These are phyloP conservation scores for Eospalax fontanierii DNA, from an alignment of 2,797 vertebrate species.

Conservation along the genomic window DNA sequence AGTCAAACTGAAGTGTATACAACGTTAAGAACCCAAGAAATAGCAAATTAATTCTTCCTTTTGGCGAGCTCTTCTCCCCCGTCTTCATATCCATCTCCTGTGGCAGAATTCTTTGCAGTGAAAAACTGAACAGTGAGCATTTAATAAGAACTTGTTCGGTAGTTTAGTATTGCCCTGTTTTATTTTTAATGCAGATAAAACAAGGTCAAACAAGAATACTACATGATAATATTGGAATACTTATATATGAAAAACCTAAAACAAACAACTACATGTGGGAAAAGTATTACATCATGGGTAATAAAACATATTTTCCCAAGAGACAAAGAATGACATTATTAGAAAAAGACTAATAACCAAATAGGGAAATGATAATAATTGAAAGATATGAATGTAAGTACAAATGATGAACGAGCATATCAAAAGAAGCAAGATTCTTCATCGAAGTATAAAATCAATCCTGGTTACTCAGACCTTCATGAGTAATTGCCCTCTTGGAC, in stretches of 20 bases:
- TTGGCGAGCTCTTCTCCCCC: background rate
- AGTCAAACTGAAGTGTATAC: background rate
- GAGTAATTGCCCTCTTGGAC: background rate
- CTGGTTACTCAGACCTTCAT: background rate
- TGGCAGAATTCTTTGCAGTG: background rate
- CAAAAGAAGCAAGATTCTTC: slow-evolving; percentile 41
- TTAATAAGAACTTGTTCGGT: slow-evolving; percentile 1
- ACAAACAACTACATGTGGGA: background rate
- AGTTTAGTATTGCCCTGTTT: slow-evolving; percentile 12
- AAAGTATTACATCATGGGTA: background rate
- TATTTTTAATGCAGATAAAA: slow-evolving; percentile 34
- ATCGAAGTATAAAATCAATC: background rate
- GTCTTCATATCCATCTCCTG: no score
- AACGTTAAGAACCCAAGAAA: slow-evolving; percentile 31
- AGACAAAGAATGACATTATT: background rate
- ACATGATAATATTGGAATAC: background rate
- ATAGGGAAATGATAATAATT: slow-evolving; percentile 10
- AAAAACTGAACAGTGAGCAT: background rate
- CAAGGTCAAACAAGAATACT: background rate
- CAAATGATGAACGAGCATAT: background rate
- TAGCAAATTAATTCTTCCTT: background rate
- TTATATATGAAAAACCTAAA: slow-evolving; percentile 41
- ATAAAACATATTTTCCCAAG: background rate
- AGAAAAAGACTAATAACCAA: slow-evolving; percentile 31
- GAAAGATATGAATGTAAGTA: slow-evolving; percentile 7